Percentiles rank a stretch among this genome's conserved stretches.
These are phyloP conservation scores for Quadroppia sp. DNA, from an alignment of 2,888 invertebrate species.

Conservation along the genomic window DNA sequence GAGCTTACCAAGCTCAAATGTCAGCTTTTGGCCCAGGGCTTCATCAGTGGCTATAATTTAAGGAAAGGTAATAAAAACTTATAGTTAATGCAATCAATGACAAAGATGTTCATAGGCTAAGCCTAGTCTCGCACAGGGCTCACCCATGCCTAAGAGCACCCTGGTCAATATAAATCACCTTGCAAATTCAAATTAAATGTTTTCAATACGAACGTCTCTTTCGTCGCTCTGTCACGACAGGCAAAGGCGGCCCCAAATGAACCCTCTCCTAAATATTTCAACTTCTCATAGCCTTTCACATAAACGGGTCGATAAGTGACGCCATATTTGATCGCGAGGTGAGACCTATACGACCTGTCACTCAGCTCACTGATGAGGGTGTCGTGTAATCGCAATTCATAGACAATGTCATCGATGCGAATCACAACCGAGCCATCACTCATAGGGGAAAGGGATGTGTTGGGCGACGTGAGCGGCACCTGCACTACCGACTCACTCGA, in stretches of 20 bases:
- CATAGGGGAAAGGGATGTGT: neutral
- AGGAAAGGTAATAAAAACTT: no score
- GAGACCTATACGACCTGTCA: neutral
- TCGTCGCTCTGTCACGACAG: neutral
- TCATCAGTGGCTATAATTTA: no score
- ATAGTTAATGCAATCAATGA: no score
- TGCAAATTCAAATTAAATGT: neutral
- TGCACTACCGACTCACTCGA: neutral
- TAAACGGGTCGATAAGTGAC: neutral
- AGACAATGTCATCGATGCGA: neutral
- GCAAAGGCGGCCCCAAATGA: neutral
- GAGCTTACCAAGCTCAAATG: neutral
- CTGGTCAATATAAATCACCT: neutral
- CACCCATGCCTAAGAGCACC: no score
- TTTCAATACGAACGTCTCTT: neutral
- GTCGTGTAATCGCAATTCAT: neutral
- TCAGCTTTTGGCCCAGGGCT: neutral
- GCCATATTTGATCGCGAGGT: neutral
- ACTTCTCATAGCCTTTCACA: neutral
- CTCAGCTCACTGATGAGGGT: neutral
- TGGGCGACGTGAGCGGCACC: neutral
- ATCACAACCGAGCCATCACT: neutral
- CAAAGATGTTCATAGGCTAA: no score
- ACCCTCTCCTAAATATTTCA: neutral
- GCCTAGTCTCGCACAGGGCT: no score